Evolutionary conservation across 2,888 invertebrate species (phyloP).

Genomic region (Myopa tessellatipennis): DNA sequence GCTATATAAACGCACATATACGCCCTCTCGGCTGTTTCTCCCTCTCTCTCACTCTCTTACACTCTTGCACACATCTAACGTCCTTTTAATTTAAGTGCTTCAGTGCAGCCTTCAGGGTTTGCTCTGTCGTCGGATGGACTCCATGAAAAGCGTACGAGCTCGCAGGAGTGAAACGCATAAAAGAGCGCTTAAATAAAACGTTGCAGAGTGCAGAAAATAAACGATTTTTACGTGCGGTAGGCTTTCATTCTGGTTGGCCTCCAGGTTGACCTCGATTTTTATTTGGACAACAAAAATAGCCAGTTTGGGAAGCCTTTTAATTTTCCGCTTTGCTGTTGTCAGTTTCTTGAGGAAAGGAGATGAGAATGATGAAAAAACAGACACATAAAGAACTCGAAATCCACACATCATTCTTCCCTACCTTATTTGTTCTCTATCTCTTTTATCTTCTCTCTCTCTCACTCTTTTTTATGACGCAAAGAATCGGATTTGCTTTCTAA

Average conservation of each 20-base stretch:
- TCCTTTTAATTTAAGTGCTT: slow-evolving; percentile 39
- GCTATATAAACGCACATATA: background rate
- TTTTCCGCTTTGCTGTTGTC: slow-evolving; percentile 8
- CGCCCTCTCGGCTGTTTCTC: background rate
- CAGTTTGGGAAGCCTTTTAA: slow-evolving; percentile 24
- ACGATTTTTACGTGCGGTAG: slow-evolving; percentile 15
- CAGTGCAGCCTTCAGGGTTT: slow-evolving; percentile 4
- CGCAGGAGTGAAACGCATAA: background rate
- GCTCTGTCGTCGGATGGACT: background rate
- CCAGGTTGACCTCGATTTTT: slow-evolving; percentile 31
- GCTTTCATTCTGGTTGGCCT: background rate
- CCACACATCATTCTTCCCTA: background rate
- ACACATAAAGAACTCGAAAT: background rate
- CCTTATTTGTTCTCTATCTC: background rate
- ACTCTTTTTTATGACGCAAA: too few relatives aligned
- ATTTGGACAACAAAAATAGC: slow-evolving; percentile 25
- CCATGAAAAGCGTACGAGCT: background rate
- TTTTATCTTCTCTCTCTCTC: background rate
- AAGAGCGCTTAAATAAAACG: slow-evolving; percentile 4
- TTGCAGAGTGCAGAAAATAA: slow-evolving; percentile 5
- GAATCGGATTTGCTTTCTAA: too few relatives aligned
- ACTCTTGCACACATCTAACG: background rate
- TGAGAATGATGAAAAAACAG: background rate
- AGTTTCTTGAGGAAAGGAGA: slow-evolving; percentile 14
- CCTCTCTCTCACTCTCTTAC: background rate